These are phyloP conservation scores for Coracias cyanogaster DNA, from an alignment of 2,797 vertebrate species.

Conservation along the genomic window DNA sequence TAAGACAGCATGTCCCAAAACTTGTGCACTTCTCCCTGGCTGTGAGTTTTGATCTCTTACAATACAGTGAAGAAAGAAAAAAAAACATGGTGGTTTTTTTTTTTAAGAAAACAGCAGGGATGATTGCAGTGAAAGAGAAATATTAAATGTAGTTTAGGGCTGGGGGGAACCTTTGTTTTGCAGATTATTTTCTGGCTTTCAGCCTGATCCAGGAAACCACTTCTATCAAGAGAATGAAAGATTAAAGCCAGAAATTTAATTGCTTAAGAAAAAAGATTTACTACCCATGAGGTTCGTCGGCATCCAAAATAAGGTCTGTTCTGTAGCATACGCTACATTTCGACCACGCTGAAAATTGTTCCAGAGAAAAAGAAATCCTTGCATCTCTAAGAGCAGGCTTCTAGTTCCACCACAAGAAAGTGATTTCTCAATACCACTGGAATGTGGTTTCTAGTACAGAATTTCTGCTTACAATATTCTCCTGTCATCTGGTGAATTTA, in stretches of 20 bases:
- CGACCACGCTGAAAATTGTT: not conserved
- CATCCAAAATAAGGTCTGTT: slow-evolving; percentile 49
- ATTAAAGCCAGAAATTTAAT: slow-evolving; percentile 56
- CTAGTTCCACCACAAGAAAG: slow-evolving; percentile 61
- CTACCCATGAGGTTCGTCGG: not conserved
- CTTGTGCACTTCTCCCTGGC: not conserved
- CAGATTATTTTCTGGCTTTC: slow-evolving; percentile 53
- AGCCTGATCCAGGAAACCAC: slow-evolving; percentile 61
- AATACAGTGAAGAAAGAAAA: not conserved
- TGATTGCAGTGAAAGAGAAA: slow-evolving; percentile 24
- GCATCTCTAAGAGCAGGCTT: slow-evolving; percentile 32
- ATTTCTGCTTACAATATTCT: slow-evolving; percentile 49
- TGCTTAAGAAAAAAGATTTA: slow-evolving; percentile 60
- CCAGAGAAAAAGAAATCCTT: slow-evolving; percentile 25
- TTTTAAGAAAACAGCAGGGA: not conserved
- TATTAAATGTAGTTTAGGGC: slow-evolving; percentile 41
- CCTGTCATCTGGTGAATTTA: slow-evolving; percentile 57
- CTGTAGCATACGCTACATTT: not conserved
- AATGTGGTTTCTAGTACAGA: slow-evolving; percentile 43
- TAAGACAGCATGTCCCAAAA: not conserved
- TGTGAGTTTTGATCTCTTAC: not conserved
- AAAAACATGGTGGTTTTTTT: too few species aligned
- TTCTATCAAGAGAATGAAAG: slow-evolving; percentile 59
- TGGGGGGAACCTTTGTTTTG: slow-evolving; percentile 57
- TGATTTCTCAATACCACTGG: slow-evolving; percentile 50